Conservation (phyloP, 2,888 invertebrate species). For the Aradus depressus region DNA sequence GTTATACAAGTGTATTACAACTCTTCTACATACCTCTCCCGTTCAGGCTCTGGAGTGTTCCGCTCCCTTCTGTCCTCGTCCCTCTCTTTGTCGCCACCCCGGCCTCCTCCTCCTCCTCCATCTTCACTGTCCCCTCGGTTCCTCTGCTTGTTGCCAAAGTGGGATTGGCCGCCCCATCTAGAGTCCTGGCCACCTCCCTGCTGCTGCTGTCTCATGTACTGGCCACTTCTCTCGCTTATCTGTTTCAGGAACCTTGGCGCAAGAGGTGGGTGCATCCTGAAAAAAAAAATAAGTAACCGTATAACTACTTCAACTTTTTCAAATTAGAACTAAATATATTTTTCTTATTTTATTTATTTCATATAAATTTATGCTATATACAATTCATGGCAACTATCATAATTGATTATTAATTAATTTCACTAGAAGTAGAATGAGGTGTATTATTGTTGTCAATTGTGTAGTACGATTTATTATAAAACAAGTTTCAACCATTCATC, state of each 20-base stretch:
- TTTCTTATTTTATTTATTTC: no score
- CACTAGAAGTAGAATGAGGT: no score
- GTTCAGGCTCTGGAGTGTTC: slow-evolving; percentile 31
- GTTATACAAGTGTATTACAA: no score
- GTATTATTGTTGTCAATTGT: no score
- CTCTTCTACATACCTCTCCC: no score
- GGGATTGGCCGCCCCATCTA: slow-evolving; percentile 5
- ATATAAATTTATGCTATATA: no score
- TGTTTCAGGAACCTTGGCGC: slow-evolving; percentile 22
- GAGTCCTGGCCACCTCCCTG: not conserved
- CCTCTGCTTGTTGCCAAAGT: slow-evolving; percentile 9
- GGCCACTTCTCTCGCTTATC: not conserved
- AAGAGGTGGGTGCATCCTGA: not conserved
- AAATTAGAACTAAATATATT: no score
- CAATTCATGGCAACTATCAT: no score
- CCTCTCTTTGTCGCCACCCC: slow-evolving; percentile 34
- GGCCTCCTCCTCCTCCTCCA: slow-evolving; percentile 33
- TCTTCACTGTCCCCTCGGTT: slow-evolving; percentile 12
- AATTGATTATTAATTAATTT: no score
- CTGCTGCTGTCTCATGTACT: slow-evolving; percentile 3
- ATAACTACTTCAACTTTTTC: no score
- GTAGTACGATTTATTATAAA: no score
- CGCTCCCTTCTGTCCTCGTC: slow-evolving; percentile 29
- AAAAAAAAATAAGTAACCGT: not conserved
- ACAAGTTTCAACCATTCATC: no score